Percentiles rank a stretch among this genome's conserved stretches.
Conservation (phyloP, 2,888 invertebrate species). For the Idaea dimidiata region DNA sequence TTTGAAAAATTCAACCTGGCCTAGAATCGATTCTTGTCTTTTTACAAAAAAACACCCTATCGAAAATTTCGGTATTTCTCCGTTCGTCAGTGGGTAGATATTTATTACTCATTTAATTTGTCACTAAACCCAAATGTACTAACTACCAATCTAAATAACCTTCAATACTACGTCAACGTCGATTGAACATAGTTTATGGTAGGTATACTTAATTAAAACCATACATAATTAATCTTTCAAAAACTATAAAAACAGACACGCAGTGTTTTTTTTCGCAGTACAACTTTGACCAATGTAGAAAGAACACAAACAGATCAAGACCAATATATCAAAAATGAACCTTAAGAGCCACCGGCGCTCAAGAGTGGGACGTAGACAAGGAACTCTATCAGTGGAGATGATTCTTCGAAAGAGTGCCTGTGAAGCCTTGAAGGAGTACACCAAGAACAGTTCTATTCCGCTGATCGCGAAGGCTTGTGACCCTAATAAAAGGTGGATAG, state of each 20-base stretch:
- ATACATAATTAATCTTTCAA: not conserved
- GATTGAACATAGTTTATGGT: not conserved
- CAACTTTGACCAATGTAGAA: not conserved
- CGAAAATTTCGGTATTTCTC: conserved; percentile 30
- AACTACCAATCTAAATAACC: not conserved
- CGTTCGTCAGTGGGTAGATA: too few relatives aligned
- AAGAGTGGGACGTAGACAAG: conserved; percentile 4
- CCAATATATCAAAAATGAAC: not conserved
- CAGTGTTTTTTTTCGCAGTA: not conserved
- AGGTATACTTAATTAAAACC: not conserved
- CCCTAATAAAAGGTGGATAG: conserved; percentile 21
- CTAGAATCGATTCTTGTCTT: too few relatives aligned
- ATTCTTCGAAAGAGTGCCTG: conserved; percentile 52
- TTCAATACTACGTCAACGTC: not conserved
- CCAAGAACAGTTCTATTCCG: conserved; percentile 43
- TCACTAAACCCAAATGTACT: not conserved
- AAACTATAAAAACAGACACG: not conserved
- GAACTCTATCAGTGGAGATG: conserved; percentile 46
- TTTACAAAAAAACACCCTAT: too few relatives aligned
- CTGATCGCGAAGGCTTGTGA: conserved; percentile 46
- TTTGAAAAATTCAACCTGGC: too few relatives aligned
- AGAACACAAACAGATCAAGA: not conserved
- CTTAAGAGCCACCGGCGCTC: not conserved
- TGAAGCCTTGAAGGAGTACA: conserved; percentile 52
- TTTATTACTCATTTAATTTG: too few relatives aligned